Conservation (phyloP, 2,797 vertebrate genomes). For the Sphenopsis melanotis region DNA sequence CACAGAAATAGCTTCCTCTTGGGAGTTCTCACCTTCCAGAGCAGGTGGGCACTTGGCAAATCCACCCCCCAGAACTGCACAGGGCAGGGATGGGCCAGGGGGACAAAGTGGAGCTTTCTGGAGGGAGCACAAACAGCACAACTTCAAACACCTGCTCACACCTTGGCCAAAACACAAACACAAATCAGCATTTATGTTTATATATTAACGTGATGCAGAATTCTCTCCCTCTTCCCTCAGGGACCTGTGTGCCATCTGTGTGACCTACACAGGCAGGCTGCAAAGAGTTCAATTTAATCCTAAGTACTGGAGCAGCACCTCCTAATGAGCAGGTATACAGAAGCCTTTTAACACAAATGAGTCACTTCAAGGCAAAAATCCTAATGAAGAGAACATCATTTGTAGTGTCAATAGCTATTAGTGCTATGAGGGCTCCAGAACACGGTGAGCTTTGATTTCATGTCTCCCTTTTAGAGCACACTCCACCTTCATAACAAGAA, state of each 20-base stretch:
- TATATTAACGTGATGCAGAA: neutral
- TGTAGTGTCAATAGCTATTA: neutral
- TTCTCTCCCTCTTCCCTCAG: neutral
- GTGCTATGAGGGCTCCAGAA: neutral
- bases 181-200: neutral
- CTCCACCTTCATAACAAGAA: neutral
- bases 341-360: neutral
- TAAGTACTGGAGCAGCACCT: neutral
- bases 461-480: neutral
- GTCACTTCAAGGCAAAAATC: neutral
- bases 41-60: constrained; percentile 77
- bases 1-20: constrained; percentile 85
- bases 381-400: neutral
- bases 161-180: neutral
- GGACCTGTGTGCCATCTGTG: neutral
- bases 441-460: neutral
- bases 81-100: constrained; percentile 80
- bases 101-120: constrained; percentile 66
- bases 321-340: neutral
- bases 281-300: neutral
- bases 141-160: neutral
- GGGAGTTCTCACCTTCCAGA: constrained; percentile 87
- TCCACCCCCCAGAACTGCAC: constrained; percentile 86
- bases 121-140: neutral
- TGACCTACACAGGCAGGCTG: neutral